Percentiles rank a stretch among this genome's conserved stretches.
Conservation (phyloP, 1,140 invertebrate species). For the Rhopalosiphum padi region DNA sequence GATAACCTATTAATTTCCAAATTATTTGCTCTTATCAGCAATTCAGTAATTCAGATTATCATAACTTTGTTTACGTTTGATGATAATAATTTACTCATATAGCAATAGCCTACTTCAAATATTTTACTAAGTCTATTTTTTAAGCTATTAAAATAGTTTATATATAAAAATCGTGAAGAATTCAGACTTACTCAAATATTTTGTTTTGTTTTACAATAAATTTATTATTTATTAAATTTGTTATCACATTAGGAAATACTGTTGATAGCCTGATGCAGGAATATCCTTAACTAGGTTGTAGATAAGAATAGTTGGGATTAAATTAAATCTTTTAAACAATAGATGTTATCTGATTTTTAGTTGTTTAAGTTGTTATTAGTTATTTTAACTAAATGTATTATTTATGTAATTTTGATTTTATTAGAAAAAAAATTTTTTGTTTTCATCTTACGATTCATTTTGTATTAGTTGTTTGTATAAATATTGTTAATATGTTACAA, state of each 20-base stretch:
- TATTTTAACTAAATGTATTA: background rate
- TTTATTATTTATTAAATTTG: background rate
- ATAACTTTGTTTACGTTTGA: background rate
- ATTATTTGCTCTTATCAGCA: background rate
- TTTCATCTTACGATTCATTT: background rate
- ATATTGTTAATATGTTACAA: background rate
- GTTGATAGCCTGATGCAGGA: background rate
- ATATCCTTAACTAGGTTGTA: background rate
- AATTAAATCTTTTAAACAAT: background rate
- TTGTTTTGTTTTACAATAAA: background rate
- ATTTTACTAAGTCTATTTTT: background rate
- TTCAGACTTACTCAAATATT: background rate
- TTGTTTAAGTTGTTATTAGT: background rate
- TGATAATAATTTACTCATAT: background rate
- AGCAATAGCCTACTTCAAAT: background rate
- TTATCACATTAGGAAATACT: background rate
- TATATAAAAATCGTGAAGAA: background rate
- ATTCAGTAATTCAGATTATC: background rate
- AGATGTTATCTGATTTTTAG: background rate
- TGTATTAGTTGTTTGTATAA: background rate
- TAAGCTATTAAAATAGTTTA: background rate
- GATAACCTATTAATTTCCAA: background rate
- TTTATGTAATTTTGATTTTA: background rate
- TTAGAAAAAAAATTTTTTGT: background rate
- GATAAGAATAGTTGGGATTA: background rate